Evolutionary conservation across 2,113 vertebrate species (phyloP).

Genomic region (Megaceryle maxima): DNA sequence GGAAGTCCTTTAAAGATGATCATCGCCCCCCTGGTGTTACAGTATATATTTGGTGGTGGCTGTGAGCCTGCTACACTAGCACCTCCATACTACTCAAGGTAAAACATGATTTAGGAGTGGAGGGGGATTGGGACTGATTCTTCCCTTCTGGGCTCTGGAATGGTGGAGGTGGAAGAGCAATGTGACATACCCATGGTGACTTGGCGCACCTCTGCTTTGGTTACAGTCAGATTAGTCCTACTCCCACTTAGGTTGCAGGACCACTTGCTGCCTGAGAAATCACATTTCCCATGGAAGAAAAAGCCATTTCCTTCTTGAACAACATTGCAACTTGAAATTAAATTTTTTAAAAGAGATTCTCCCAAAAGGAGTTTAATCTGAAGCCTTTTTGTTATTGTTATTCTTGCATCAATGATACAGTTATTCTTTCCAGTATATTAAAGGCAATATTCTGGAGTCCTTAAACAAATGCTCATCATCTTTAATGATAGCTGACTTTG

Average conservation of each 20-base stretch:
- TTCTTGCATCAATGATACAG: neutral
- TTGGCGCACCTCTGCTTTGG: neutral
- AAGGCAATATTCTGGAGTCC: neutral
- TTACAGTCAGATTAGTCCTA: neutral
- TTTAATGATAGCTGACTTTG: neutral
- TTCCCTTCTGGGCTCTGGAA: neutral
- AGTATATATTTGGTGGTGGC: neutral
- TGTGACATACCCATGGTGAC: neutral
- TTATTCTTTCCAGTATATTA: neutral
- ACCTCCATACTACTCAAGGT: neutral
- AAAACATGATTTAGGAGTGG: neutral
- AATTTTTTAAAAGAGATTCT: neutral
- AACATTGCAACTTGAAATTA: neutral
- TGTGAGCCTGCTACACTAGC: rapidly evolving
- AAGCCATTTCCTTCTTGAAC: neutral
- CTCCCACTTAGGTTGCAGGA: neutral
- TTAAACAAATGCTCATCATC: neutral
- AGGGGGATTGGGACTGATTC: neutral
- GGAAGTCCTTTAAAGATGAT: neutral
- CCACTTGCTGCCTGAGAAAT: neutral
- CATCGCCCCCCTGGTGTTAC: rapidly evolving
- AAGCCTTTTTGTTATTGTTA: neutral
- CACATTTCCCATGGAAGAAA: neutral
- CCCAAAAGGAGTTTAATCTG: neutral
- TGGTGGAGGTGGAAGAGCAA: conserved; percentile 12